A percentile compares a stretch with the other conserved stretches of the same genome.
These are phyloP conservation scores for Polietes domitor DNA, from an alignment of 2,888 invertebrate species.

Conservation along the genomic window DNA sequence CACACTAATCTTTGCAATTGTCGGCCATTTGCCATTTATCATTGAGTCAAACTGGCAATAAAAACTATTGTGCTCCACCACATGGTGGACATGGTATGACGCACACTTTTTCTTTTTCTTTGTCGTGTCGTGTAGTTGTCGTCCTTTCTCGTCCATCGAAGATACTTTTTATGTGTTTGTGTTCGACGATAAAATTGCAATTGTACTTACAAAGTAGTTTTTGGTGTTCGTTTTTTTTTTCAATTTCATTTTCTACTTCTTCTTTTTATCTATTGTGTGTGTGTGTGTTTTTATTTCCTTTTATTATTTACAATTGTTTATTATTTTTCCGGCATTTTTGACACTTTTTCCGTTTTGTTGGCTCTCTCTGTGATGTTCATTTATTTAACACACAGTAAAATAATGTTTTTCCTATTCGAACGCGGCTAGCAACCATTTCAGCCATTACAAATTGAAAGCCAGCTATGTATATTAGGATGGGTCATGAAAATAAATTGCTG, in stretches of 20 bases:
- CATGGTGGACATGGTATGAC: neutral
- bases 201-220: too few species aligned
- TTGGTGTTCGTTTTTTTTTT: neutral
- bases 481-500: too few species aligned
- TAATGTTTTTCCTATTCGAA: neutral
- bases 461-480: too few species aligned
- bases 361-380: neutral
- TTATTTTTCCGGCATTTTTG: constrained; percentile 65
- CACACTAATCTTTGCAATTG: neutral
- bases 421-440: neutral
- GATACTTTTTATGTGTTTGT: neutral
- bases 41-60: neutral
- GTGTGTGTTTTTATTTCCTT: neutral
- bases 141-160: too few species aligned
- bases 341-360: constrained; percentile 15
- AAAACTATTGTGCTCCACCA: neutral
- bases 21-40: neutral
- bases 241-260: neutral
- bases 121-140: too few species aligned
- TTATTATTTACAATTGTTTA: constrained; percentile 62
- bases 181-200: neutral
- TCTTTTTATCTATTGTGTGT: neutral
- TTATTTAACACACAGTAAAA: neutral
- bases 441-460: too few species aligned
- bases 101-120: neutral